phyloP scores from a whole-genome alignment of 1,140 invertebrate species.

The Drosophila seguyi region DNA sequence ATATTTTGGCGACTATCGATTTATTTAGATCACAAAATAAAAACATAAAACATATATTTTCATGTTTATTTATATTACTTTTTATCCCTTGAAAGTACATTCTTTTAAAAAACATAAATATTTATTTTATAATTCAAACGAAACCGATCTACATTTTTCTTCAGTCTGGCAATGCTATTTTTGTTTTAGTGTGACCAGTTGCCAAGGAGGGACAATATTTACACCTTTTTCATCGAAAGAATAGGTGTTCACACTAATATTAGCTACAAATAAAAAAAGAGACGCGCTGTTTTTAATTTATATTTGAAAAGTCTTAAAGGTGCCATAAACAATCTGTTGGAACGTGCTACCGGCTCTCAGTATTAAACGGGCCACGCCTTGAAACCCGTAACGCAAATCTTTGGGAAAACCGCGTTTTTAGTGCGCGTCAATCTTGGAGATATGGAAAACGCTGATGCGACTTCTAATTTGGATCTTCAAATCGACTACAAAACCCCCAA shows the following conservation, averaged over 20 bases:
- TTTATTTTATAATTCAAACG: too few relatives aligned
- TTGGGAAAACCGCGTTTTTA: neutral
- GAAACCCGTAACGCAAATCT: neutral
- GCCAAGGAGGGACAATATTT: too few relatives aligned
- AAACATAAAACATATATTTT: too few relatives aligned
- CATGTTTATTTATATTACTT: too few relatives aligned
- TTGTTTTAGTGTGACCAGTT: neutral
- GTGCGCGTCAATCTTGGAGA: constrained; percentile 7
- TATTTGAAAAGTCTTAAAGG: constrained; percentile 16
- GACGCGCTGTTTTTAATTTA: constrained; percentile 53
- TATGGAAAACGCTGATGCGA: constrained; percentile 65
- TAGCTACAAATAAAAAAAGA: constrained; percentile 11
- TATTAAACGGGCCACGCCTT: neutral
- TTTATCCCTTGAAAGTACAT: too few relatives aligned
- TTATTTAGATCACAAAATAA: neutral
- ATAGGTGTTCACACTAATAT: neutral
- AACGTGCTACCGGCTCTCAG: too few relatives aligned
- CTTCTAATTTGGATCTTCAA: constrained; percentile 53
- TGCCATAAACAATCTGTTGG: constrained; percentile 7
- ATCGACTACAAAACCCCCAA: constrained; percentile 81
- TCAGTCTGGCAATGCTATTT: too few relatives aligned
- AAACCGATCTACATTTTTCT: too few relatives aligned
- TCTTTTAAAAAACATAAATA: too few relatives aligned
- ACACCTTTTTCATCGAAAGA: neutral
- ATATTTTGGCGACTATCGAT: neutral